Evolutionary conservation across 2,888 invertebrate species (phyloP).

Genomic region (Dinocampus coccinellae): DNA sequence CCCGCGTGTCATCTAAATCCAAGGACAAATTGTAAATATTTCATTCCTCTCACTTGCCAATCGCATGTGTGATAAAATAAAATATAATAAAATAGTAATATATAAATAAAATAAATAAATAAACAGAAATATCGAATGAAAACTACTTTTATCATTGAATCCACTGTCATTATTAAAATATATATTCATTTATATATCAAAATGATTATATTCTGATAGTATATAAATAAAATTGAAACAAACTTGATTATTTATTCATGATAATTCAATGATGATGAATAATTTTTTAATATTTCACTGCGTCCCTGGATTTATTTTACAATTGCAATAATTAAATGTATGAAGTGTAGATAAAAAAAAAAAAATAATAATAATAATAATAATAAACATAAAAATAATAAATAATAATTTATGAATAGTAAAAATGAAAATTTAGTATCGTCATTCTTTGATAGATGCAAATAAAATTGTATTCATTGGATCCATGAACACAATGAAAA

Average conservation of each 20-base stretch:
- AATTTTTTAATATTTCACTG: too few relatives aligned
- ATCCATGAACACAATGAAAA: not conserved
- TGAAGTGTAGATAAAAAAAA: not conserved
- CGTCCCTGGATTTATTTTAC: not conserved
- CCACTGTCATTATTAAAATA: not conserved
- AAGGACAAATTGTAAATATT: slow-evolving; percentile 52
- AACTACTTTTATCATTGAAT: not conserved
- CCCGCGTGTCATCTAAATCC: slow-evolving; percentile 46
- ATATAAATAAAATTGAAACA: too few relatives aligned
- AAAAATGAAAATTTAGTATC: not conserved
- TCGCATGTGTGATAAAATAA: not conserved
- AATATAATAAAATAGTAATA: not conserved
- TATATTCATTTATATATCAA: not conserved
- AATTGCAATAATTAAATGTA: not conserved
- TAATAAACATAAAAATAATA: too few relatives aligned
- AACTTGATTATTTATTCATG: too few relatives aligned
- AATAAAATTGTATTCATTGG: slow-evolving; percentile 9
- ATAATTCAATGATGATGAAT: too few relatives aligned
- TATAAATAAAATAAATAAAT: too few relatives aligned
- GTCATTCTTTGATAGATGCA: not conserved
- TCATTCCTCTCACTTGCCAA: slow-evolving; percentile 38
- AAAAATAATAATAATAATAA: too few relatives aligned
- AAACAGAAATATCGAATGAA: too few relatives aligned
- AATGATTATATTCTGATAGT: not conserved
- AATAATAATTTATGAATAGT: not conserved